Percentiles rank a stretch among this genome's conserved stretches.
These are phyloP conservation scores for Tiliqua scincoides DNA, from an alignment of 2,113 vertebrate genomes.

Conservation along the genomic window DNA sequence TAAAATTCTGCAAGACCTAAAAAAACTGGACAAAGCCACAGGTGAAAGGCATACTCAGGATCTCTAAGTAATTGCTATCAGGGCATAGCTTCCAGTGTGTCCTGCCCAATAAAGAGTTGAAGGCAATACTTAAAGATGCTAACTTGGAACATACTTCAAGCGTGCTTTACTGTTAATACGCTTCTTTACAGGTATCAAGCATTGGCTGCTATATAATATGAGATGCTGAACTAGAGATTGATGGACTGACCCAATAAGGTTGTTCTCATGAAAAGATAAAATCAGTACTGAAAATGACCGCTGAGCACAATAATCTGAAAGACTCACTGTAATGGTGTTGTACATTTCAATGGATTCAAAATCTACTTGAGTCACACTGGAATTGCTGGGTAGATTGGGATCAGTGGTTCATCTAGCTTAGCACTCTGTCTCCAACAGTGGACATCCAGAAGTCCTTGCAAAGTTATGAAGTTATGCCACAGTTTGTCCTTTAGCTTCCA, in stretches of 20 bases:
- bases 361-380: background rate
- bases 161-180: background rate
- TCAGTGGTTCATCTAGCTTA: background rate
- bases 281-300: background rate
- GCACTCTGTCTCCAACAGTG: background rate
- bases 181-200: background rate
- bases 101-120: background rate
- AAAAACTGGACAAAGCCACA: too few species aligned
- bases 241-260: background rate
- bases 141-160: background rate
- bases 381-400: background rate
- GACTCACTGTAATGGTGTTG: background rate
- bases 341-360: conserved; percentile 14
- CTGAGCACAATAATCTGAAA: background rate
- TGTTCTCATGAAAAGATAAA: background rate
- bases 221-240: background rate
- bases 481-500: background rate
- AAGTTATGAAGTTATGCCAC: background rate
- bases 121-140: background rate
- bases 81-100: background rate
- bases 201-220: background rate
- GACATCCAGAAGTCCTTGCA: background rate
- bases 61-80: background rate
- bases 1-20: too few species aligned
- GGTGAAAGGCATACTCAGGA: background rate